Percentiles rank a stretch among this genome's conserved stretches.
Conservation (phyloP, 2,888 invertebrate genomes). For the Mesorhabditis sp. region DNA sequence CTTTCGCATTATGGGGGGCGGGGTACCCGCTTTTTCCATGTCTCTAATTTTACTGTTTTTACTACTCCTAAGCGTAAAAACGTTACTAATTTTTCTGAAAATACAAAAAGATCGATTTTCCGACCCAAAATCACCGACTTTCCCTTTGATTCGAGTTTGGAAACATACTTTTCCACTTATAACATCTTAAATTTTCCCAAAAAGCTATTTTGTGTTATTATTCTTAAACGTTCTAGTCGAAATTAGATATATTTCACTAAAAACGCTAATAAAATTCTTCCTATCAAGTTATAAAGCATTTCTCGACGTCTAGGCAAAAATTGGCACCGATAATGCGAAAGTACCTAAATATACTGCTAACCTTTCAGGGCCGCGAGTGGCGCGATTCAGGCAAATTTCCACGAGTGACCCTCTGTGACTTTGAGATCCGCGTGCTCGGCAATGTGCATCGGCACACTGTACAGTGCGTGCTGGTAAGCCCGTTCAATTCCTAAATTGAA, state of each 20-base stretch:
- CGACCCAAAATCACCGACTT: background rate
- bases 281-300: no score
- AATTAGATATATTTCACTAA: no score
- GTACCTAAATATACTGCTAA: background rate
- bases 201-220: no score
- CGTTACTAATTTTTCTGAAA: background rate
- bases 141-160: no score
- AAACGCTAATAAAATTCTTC: no score
- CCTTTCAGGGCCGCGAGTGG: constrained; percentile 54
- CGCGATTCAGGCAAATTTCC: constrained; percentile 59
- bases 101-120: background rate
- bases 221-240: no score
- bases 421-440: constrained; percentile 58
- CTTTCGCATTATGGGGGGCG: background rate
- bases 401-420: constrained; percentile 59
- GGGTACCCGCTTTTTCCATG: background rate
- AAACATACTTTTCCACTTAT: no score
- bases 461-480: constrained; percentile 54
- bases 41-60: background rate
- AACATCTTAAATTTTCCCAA: no score
- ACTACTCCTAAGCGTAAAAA: constrained; percentile 10
- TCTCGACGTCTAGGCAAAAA: no score
- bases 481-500: background rate
- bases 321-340: no score
- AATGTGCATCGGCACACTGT: constrained; percentile 57